Conservation (phyloP, 2,113 vertebrate genomes). For the Callaeas wilsoni region DNA sequence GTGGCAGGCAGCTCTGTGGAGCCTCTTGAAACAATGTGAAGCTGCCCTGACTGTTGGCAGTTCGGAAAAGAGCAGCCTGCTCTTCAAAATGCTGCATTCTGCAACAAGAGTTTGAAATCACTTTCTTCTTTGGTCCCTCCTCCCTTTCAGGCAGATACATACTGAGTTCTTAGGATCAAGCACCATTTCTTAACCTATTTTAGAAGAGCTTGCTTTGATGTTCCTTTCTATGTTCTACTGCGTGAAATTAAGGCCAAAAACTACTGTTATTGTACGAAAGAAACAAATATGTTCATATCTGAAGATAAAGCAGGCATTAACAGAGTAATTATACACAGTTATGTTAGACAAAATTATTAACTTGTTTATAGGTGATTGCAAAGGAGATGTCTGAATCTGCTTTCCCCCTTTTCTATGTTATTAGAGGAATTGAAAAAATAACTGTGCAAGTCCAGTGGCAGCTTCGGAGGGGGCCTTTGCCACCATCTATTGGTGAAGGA, state of each 20-base stretch:
- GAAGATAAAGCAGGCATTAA: background rate
- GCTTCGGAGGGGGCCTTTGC: constrained; percentile 42
- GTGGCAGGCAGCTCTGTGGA: background rate
- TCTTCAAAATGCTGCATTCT: background rate
- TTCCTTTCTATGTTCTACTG: background rate
- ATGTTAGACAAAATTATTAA: background rate
- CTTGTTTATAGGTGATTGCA: background rate
- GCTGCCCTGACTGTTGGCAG: background rate
- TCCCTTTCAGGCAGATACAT: background rate
- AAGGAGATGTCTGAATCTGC: background rate
- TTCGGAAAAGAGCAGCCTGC: background rate
- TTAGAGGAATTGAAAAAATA: background rate
- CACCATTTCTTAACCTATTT: background rate
- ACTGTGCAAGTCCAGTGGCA: background rate
- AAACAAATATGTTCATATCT: background rate
- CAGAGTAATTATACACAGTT: background rate
- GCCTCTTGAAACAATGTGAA: background rate
- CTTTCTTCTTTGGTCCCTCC: background rate
- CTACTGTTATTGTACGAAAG: background rate
- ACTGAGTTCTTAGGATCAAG: background rate
- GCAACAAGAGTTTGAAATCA: background rate
- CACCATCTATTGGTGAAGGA: constrained; percentile 53
- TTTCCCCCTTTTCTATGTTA: background rate
- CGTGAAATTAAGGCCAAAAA: background rate
- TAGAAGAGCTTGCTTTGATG: constrained; percentile 25